These are phyloP conservation scores for Cossypha niveicapilla DNA, from an alignment of 2,797 vertebrate genomes.

Conservation along the genomic window DNA sequence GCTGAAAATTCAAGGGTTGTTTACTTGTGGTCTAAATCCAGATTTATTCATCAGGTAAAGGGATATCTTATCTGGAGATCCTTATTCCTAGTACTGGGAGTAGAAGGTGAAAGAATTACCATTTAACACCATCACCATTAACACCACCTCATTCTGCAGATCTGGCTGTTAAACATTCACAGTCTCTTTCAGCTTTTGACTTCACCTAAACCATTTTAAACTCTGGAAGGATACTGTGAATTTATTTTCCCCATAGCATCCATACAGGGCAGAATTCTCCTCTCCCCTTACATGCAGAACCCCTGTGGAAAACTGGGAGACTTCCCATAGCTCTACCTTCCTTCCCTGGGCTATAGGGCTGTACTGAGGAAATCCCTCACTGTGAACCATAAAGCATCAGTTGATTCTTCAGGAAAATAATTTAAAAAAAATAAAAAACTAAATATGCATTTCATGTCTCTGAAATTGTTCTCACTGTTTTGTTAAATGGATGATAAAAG, in stretches of 20 bases:
- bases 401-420: not conserved
- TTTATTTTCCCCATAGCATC: not conserved
- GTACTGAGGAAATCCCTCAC: not conserved
- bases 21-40: not conserved
- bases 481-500: conserved; percentile 36
- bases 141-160: not conserved
- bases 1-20: not conserved
- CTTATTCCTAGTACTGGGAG: not conserved
- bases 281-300: accelerated
- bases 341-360: not conserved
- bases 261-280: not conserved
- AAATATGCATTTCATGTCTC: not conserved
- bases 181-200: not conserved
- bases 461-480: conserved; percentile 6
- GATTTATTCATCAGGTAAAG: not conserved
- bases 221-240: not conserved
- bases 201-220: not conserved
- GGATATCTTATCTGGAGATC: not conserved
- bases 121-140: not conserved
- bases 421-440: not conserved
- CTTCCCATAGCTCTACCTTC: not conserved
- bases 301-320: not conserved
- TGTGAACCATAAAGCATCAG: not conserved
- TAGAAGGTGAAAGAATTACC: not conserved
- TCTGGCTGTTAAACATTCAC: not conserved